Evolutionary conservation across 2,797 vertebrate species (phyloP).

Genomic region (Thunnus albacares): DNA sequence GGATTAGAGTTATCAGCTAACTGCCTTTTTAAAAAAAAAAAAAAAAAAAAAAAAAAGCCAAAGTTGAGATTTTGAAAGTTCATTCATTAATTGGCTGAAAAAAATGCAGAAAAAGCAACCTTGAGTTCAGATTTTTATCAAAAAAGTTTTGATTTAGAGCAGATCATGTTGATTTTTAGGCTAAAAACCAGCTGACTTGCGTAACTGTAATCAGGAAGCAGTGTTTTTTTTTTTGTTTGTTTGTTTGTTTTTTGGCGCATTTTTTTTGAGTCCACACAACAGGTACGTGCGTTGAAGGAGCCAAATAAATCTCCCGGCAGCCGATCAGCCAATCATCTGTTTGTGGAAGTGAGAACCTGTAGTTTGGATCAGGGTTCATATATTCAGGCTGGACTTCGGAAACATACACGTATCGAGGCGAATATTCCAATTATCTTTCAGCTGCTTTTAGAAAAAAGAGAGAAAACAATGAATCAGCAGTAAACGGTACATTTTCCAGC

Average conservation of each 20-base stretch:
- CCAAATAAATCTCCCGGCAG: conserved; percentile 31
- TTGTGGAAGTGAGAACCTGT: conserved; percentile 36
- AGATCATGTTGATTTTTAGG: background rate
- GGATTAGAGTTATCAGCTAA: background rate
- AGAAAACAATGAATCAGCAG: background rate
- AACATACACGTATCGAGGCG: background rate
- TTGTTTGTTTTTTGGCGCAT: background rate
- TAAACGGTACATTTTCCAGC: conserved; percentile 9
- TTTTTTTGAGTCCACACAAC: background rate
- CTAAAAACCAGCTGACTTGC: background rate
- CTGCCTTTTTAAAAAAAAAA: too few species aligned
- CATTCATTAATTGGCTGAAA: background rate
- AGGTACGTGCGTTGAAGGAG: conserved; percentile 14
- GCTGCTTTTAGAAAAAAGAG: conserved; percentile 4
- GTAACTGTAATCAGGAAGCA: background rate
- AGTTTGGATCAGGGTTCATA: conserved; percentile 8
- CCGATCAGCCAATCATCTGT: conserved; percentile 55
- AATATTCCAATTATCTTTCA: background rate
- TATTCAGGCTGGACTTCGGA: background rate
- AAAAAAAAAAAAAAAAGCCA: background rate
- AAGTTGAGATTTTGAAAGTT: background rate
- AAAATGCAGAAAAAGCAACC: background rate
- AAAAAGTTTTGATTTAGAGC: background rate
- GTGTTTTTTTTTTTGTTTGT: background rate
- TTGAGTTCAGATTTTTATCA: background rate